A percentile compares a stretch with the other conserved stretches of the same genome.
These are phyloP conservation scores for Sceloporus tristichus DNA, from an alignment of 2,113 vertebrate species.

Conservation along the genomic window DNA sequence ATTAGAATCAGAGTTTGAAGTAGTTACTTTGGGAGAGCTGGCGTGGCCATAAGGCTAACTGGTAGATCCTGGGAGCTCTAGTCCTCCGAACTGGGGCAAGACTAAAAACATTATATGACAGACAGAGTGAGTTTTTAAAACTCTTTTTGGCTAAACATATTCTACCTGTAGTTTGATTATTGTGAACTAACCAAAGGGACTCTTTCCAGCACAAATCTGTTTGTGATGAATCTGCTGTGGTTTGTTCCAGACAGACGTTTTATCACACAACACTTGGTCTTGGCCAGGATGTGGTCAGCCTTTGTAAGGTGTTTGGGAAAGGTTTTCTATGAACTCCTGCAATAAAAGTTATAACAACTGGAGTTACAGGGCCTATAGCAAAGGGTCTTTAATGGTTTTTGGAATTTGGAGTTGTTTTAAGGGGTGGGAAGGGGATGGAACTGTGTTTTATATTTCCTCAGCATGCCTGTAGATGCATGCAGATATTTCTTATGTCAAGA, in stretches of 20 bases:
- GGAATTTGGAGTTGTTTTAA: constrained; percentile 57
- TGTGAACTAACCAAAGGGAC: constrained; percentile 27
- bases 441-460: constrained; percentile 57
- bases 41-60: too few species aligned
- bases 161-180: not conserved
- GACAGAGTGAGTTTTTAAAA: not conserved
- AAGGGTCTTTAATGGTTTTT: constrained; percentile 46
- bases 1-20: too few species aligned
- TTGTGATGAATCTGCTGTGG: constrained; percentile 53
- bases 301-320: constrained; percentile 44
- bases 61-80: too few species aligned
- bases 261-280: constrained; percentile 55
- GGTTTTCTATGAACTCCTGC: constrained; percentile 46
- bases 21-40: too few species aligned
- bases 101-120: not conserved
- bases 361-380: constrained; percentile 42
- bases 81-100: too few species aligned
- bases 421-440: constrained; percentile 32
- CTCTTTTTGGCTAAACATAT: constrained; percentile 10
- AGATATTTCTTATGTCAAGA: constrained; percentile 40
- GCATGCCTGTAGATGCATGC: constrained; percentile 25
- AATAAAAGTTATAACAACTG: constrained; percentile 59
- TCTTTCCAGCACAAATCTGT: constrained; percentile 46
- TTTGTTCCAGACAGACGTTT: constrained; percentile 55
- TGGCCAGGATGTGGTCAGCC: constrained; percentile 58